These are phyloP conservation scores for Neolamprologus sp. DNA, from an alignment of 2,113 vertebrate genomes.

Conservation along the genomic window DNA sequence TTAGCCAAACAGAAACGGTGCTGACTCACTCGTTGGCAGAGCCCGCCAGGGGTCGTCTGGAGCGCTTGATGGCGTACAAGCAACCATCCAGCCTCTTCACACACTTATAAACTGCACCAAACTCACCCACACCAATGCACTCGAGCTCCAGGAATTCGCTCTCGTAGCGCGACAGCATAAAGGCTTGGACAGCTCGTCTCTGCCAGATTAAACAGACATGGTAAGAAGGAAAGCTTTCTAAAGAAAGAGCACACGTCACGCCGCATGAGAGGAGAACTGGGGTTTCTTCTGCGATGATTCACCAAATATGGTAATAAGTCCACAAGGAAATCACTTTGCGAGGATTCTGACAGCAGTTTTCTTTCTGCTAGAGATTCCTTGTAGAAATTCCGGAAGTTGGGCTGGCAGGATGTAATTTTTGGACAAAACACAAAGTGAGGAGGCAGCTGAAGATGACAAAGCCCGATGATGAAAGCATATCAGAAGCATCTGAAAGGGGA, in stretches of 20 bases:
- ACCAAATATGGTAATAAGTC: conserved; percentile 45
- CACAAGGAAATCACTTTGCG: not conserved
- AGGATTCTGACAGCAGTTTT: not conserved
- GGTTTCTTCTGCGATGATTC: not conserved
- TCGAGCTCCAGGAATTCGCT: conserved; percentile 93
- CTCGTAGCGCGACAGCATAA: conserved; percentile 89
- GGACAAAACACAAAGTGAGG: conserved; percentile 23
- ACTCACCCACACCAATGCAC: conserved; percentile 87
- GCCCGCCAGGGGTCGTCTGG: conserved; percentile 78
- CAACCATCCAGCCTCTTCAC: conserved; percentile 96
- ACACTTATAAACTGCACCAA: conserved; percentile 91
- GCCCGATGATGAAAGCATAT: conserved; percentile 12
- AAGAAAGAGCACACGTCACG: conserved; percentile 25
- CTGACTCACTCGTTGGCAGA: conserved; percentile 88
- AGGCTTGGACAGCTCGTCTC: conserved; percentile 78
- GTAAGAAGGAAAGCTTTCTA: not conserved
- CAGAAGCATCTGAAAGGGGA: not conserved
- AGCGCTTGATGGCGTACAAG: conserved; percentile 91
- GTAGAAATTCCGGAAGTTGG: conserved; percentile 35
- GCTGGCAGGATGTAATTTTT: conserved; percentile 34
- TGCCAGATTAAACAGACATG: conserved; percentile 60
- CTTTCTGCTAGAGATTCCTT: conserved; percentile 6
- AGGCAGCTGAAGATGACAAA: conserved; percentile 40
- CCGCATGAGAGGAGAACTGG: not conserved
- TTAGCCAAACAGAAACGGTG: not conserved